Percentiles rank a stretch among this genome's conserved stretches.
Evolutionary conservation across 1,140 invertebrate species (phyloP).

Genomic region (Drosophila kurseongensis): DNA sequence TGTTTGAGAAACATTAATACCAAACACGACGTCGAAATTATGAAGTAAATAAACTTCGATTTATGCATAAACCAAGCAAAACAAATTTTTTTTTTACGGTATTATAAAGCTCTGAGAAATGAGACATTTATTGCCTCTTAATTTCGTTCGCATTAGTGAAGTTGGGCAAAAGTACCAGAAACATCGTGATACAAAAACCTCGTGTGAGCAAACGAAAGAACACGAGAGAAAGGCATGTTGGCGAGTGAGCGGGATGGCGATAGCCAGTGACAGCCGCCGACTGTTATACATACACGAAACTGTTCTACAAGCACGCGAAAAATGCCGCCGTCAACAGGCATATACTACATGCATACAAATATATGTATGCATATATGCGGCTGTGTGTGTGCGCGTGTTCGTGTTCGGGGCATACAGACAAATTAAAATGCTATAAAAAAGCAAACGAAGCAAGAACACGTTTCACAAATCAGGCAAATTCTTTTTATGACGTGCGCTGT

Average conservation of each 20-base stretch:
- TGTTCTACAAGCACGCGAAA: conserved; percentile 72
- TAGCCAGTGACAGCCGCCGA: conserved; percentile 61
- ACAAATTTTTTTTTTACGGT: no score
- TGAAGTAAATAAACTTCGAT: no score
- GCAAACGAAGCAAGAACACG: conserved; percentile 82
- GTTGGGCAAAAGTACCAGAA: not conserved
- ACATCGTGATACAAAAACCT: conserved; percentile 13
- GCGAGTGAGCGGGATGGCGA: conserved; percentile 10
- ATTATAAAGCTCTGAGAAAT: no score
- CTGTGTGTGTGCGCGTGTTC: conserved; percentile 53
- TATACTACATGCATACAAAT: conserved; percentile 30
- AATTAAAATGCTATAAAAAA: conserved; percentile 83
- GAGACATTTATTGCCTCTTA: not conserved
- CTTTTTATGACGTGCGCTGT: conserved; percentile 75
- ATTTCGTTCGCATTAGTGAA: no score
- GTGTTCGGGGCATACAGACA: conserved; percentile 75
- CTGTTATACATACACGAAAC: conserved; percentile 54
- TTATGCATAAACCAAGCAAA: no score
- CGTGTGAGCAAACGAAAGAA: conserved; percentile 32
- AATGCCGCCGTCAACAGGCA: conserved; percentile 55
- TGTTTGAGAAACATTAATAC: no score
- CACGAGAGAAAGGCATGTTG: conserved; percentile 11
- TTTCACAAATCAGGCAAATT: conserved; percentile 83
- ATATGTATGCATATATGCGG: not conserved
- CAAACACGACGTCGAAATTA: no score